These are phyloP conservation scores for Dasyprocta punctata DNA, from an alignment of 2,113 vertebrate genomes.

Conservation along the genomic window DNA sequence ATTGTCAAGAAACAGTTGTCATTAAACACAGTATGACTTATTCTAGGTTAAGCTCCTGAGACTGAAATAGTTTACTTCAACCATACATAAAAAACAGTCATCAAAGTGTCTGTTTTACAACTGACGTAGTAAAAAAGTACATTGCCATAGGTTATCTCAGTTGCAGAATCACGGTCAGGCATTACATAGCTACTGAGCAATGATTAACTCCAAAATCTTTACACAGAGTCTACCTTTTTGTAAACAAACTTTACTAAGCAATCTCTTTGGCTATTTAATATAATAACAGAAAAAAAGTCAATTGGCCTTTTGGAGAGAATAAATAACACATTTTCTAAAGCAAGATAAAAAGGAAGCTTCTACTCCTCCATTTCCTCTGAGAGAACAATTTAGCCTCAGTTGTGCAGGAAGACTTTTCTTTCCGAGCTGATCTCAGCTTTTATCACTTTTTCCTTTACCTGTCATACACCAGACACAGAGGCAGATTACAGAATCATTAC, in stretches of 20 bases:
- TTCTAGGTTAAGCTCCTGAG: not conserved
- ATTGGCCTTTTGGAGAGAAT: not conserved
- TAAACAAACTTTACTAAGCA: not conserved
- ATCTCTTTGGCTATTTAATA: conserved; percentile 17
- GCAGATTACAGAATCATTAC: not conserved
- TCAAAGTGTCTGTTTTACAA: conserved; percentile 27
- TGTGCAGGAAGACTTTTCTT: not conserved
- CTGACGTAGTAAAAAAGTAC: conserved; percentile 27
- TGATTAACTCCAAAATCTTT: conserved; percentile 19
- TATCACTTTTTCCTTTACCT: not conserved
- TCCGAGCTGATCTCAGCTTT: not conserved
- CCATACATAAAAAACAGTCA: not conserved
- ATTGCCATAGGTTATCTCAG: not conserved
- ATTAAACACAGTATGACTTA: conserved; percentile 30
- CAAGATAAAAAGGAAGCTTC: not conserved
- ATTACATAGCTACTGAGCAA: not conserved
- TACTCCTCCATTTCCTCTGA: not conserved
- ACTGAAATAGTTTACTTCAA: conserved; percentile 28
- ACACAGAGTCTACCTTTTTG: not conserved
- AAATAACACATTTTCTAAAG: not conserved
- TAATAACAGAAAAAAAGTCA: not conserved
- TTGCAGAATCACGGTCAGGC: not conserved
- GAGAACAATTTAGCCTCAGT: not conserved
- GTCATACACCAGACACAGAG: not conserved
- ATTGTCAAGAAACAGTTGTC: conserved; percentile 25